Percentiles rank a stretch among this genome's conserved stretches.
phyloP scores from a whole-genome alignment of 1,140 invertebrate species.

The Tribolium madens region DNA sequence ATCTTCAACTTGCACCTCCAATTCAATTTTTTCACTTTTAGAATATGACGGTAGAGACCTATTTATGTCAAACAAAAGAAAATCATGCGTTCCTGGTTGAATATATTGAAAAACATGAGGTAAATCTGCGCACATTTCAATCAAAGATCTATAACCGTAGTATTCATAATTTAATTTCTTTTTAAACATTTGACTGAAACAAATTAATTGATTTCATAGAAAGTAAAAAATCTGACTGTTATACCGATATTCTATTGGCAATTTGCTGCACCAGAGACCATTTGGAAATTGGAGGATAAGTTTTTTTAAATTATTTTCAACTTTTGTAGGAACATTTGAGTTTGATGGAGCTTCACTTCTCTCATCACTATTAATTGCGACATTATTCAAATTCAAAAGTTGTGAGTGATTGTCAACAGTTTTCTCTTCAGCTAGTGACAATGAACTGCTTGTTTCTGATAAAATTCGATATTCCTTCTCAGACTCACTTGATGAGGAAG shows the following conservation, averaged over 20 bases:
- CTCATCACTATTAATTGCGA: background rate
- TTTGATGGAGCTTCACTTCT: background rate
- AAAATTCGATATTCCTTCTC: too few relatives aligned
- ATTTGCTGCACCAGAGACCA: slow-evolving; percentile 46
- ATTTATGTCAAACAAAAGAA: slow-evolving; percentile 12
- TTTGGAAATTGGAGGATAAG: slow-evolving; percentile 31
- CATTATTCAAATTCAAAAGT: too few relatives aligned
- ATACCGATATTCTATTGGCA: slow-evolving; percentile 42
- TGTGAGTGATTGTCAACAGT: too few relatives aligned
- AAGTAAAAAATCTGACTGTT: background rate
- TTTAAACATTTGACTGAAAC: slow-evolving; percentile 39
- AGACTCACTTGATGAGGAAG: too few relatives aligned
- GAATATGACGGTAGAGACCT: background rate
- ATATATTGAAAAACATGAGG: slow-evolving; percentile 39
- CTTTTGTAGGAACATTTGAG: slow-evolving; percentile 15
- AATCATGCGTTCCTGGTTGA: slow-evolving; percentile 23
- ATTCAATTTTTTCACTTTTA: background rate
- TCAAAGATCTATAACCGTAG: slow-evolving; percentile 45
- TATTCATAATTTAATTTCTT: slow-evolving; percentile 15
- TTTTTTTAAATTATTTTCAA: slow-evolving; percentile 46
- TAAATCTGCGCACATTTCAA: slow-evolving; percentile 41
- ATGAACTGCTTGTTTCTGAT: too few relatives aligned
- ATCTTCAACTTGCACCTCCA: background rate
- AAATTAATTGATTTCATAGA: slow-evolving; percentile 13
- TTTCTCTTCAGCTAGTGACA: too few relatives aligned